phyloP scores from a whole-genome alignment of 2,113 vertebrate species.

The Monopterus albus region DNA sequence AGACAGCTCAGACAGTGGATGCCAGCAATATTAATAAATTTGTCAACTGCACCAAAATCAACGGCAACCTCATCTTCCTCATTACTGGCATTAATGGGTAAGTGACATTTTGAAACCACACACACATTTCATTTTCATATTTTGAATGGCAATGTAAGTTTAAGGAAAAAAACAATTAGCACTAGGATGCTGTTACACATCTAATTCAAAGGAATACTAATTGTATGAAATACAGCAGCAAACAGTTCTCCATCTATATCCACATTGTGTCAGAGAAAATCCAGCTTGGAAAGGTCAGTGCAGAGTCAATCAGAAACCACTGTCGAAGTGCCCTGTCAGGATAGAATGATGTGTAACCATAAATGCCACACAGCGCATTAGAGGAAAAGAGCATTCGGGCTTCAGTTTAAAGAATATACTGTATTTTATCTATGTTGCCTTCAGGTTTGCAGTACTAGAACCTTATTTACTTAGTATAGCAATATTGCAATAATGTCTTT shows the following conservation, averaged over 20 bases:
- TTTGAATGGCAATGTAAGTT: no score
- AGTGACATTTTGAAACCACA: constrained; percentile 51
- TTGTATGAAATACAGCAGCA: background rate
- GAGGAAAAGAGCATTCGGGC: background rate
- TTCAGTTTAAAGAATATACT: background rate
- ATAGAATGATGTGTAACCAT: background rate
- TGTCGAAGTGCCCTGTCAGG: constrained; percentile 6
- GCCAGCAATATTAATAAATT: constrained; percentile 98
- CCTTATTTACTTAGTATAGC: no score
- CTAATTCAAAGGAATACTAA: background rate
- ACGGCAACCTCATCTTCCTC: constrained; percentile 97
- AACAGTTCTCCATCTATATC: background rate
- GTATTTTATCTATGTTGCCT: background rate
- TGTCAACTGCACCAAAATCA: constrained; percentile 99
- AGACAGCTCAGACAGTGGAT: constrained; percentile 93
- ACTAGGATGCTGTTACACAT: background rate
- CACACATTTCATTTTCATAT: background rate
- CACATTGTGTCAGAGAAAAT: background rate
- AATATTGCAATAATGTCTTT: background rate
- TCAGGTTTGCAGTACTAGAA: background rate
- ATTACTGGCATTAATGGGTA: constrained; percentile 98
- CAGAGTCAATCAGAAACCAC: background rate
- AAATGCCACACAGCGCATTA: background rate
- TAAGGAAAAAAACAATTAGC: background rate
- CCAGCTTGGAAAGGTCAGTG: background rate